Conservation (phyloP, 2,797 vertebrate species). For the Urocyon cinereoargenteus region DNA sequence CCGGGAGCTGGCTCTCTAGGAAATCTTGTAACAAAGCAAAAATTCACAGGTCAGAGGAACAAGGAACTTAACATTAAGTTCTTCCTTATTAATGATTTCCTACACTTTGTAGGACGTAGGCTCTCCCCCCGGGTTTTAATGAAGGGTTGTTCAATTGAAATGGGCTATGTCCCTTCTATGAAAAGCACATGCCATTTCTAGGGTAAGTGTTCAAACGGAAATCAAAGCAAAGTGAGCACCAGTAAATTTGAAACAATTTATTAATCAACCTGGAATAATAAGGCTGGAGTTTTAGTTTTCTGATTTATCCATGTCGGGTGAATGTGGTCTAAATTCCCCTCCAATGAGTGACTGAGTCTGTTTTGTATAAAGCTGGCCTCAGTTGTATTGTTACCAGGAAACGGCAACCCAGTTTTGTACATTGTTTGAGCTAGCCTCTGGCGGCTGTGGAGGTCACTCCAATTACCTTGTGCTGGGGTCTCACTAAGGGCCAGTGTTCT, state of each 20-base stretch:
- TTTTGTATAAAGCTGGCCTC: background rate
- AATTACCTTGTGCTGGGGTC: background rate
- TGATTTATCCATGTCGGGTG: background rate
- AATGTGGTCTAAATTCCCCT: background rate
- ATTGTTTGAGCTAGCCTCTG: too few species aligned
- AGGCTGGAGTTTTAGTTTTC: background rate
- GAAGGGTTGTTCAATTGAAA: background rate
- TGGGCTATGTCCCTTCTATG: background rate
- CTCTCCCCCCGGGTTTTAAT: background rate
- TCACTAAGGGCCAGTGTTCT: background rate
- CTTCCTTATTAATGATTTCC: background rate
- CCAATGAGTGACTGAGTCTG: background rate
- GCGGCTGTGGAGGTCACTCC: background rate
- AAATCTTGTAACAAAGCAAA: background rate
- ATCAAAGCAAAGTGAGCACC: background rate
- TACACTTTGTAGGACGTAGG: background rate
- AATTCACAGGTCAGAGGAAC: background rate
- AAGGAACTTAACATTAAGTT: background rate
- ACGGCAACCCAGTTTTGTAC: too few species aligned
- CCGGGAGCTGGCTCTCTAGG: background rate
- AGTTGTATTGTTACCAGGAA: background rate
- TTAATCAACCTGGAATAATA: background rate
- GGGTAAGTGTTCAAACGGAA: background rate
- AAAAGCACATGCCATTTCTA: background rate
- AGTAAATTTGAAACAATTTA: background rate